Conservation (phyloP, 2,113 vertebrate species). For the Ctenodactylus gundi region DNA sequence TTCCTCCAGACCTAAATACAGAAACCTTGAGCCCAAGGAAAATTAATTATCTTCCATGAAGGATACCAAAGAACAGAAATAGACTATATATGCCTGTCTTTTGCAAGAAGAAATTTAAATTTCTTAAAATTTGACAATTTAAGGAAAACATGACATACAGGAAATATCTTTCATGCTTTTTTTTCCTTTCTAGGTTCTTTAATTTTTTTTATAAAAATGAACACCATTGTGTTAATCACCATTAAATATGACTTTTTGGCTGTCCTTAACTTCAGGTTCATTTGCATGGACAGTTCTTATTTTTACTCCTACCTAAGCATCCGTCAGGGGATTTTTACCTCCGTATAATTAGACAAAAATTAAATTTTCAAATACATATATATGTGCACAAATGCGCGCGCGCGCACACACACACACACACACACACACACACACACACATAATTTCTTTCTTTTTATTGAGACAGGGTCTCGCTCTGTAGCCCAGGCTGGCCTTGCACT, state of each 20-base stretch:
- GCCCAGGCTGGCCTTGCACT: too few relatives aligned
- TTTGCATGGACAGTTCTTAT: neutral
- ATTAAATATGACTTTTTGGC: neutral
- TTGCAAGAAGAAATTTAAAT: too few relatives aligned
- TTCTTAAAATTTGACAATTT: conserved; percentile 53
- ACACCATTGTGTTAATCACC: neutral
- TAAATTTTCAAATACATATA: neutral
- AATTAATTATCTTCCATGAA: conserved; percentile 40
- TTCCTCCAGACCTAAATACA: too few relatives aligned
- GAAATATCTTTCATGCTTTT: neutral
- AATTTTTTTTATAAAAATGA: neutral
- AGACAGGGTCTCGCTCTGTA: too few relatives aligned
- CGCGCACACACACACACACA: neutral
- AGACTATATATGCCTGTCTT: neutral
- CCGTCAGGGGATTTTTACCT: neutral
- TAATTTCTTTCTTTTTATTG: too few relatives aligned
- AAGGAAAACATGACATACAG: neutral
- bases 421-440: neutral
- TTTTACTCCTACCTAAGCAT: neutral
- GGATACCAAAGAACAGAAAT: neutral
- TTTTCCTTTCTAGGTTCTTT: neutral
- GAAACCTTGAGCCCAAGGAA: neutral
- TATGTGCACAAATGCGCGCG: neutral
- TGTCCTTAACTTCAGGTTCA: neutral
- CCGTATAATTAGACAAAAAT: neutral